Conservation (phyloP, 2,797 vertebrate species). For the Capromys pilorides region DNA sequence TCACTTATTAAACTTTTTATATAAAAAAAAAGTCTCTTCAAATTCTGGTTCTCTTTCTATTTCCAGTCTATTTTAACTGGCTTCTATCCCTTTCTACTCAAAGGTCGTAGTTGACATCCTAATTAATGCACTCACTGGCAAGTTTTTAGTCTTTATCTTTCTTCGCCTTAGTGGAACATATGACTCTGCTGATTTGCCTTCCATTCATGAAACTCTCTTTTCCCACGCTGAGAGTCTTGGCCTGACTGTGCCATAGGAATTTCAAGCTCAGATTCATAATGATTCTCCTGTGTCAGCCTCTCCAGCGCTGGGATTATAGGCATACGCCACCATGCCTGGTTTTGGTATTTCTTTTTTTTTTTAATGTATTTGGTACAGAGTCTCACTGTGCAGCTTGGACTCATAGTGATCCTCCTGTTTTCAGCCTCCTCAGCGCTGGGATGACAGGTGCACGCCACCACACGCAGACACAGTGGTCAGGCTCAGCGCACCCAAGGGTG, state of each 20-base stretch:
- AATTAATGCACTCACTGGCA: background rate
- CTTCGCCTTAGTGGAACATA: background rate
- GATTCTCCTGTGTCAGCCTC: no score
- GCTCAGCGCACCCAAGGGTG: no score
- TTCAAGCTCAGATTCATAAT: background rate
- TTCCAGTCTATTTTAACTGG: background rate
- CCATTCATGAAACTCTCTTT: background rate
- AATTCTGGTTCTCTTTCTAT: background rate
- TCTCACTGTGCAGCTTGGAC: no score
- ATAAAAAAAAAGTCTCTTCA: background rate
- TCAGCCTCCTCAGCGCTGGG: no score
- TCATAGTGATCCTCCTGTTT: no score
- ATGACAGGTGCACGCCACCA: no score
- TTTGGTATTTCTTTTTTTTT: no score
- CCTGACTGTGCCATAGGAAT: background rate
- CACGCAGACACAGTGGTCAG: no score
- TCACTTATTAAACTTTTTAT: background rate
- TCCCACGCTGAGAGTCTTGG: constrained; percentile 4
- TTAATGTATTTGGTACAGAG: no score
- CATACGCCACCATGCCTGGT: no score
- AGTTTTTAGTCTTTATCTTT: constrained; percentile 27
- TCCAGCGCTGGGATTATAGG: no score
- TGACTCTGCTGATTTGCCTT: background rate
- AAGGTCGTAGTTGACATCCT: background rate
- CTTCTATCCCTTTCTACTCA: constrained; percentile 6